phyloP scores from a whole-genome alignment of 30 jellyfish, hydroid and myxozoan species.

The Rhopilema esculentum region DNA sequence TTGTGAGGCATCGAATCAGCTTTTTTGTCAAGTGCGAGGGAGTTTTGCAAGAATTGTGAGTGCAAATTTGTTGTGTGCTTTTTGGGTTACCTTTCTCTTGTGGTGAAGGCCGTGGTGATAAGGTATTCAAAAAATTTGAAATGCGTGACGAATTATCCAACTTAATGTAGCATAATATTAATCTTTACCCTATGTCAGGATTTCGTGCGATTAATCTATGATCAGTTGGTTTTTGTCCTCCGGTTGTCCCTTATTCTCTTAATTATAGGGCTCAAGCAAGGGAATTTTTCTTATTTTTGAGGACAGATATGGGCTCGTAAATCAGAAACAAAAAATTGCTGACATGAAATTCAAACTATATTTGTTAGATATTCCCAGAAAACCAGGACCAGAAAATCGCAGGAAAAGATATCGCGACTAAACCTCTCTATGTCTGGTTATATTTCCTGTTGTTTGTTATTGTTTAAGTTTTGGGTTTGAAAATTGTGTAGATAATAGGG shows the following conservation, averaged over 20 bases:
- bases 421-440: no score
- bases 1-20: no score
- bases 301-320: no score
- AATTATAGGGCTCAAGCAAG: no score
- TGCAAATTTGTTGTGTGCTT: neutral
- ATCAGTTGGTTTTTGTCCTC: neutral
- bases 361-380: neutral
- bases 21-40: no score
- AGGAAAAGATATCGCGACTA: no score
- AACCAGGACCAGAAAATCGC: neutral
- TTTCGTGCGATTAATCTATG: neutral
- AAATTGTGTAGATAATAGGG: no score
- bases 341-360: no score
- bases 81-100: neutral
- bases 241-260: neutral
- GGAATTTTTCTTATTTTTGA: neutral
- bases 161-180: neutral
- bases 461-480: no score
- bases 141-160: neutral
- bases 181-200: neutral
- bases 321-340: no score
- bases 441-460: no score
- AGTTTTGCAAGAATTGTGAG: neutral
- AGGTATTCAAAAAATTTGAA: neutral
- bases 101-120: neutral